Evolutionary conservation across 2,888 invertebrate genomes (phyloP).

Genomic region (Cephalotes varians): DNA sequence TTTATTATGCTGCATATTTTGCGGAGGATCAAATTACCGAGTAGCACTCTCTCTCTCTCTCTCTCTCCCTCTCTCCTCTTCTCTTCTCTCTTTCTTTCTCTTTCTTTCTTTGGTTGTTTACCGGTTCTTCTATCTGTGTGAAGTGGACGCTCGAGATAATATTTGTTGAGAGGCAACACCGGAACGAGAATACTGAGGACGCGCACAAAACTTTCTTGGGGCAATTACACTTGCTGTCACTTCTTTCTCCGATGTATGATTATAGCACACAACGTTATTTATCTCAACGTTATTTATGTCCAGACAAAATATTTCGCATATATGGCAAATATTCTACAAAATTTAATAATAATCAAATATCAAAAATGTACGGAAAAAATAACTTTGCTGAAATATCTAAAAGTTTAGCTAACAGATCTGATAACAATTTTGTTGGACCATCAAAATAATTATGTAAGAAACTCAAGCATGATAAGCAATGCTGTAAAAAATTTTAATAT

Average conservation of each 20-base stretch:
- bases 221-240: background rate
- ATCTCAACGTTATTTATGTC: background rate
- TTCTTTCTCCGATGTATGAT: slow-evolving; percentile 12
- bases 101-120: background rate
- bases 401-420: no score
- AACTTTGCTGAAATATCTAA: no score
- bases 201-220: background rate
- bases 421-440: no score
- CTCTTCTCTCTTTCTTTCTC: background rate
- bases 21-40: slow-evolving; percentile 12
- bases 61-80: background rate
- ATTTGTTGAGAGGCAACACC: slow-evolving; percentile 49
- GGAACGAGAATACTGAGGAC: slow-evolving; percentile 42
- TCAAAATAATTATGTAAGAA: no score
- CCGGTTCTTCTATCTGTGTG: slow-evolving; percentile 1
- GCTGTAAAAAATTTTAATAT: no score
- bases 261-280: background rate
- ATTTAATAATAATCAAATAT: background rate
- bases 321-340: background rate
- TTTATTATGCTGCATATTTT: slow-evolving; percentile 53
- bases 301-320: background rate
- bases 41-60: background rate
- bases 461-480: no score
- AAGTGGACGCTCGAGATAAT: slow-evolving; percentile 44
- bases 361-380: no score